phyloP scores from a whole-genome alignment of 2,888 invertebrate genomes.

The Drosophila stalkeri region DNA sequence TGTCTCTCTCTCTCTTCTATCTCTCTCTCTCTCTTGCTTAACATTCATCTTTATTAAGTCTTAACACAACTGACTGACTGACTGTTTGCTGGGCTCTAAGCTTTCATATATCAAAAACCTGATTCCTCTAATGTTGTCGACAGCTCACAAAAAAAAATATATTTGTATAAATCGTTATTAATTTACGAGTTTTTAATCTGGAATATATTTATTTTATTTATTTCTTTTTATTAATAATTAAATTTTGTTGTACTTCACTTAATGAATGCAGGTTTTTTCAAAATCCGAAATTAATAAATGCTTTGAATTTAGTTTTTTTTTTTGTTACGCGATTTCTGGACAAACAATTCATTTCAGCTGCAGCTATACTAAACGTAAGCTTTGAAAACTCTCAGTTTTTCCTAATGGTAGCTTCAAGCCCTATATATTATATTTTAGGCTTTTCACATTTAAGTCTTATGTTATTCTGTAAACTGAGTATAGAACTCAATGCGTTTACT shows the following conservation, averaged over 20 bases:
- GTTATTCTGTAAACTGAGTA: background rate
- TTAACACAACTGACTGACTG: background rate
- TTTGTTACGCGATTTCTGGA: no score
- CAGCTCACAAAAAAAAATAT: background rate
- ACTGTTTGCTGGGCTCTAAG: background rate
- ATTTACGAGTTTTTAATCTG: slow-evolving; percentile 2
- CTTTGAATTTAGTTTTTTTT: background rate
- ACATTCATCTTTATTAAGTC: slow-evolving; percentile 1
- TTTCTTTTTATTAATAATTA: background rate
- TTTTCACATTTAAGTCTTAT: no score
- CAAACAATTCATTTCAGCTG: no score
- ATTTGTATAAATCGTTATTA: no score
- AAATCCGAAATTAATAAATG: no score
- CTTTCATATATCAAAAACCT: background rate
- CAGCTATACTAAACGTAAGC: no score
- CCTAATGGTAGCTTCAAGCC: no score
- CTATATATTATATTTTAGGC: no score
- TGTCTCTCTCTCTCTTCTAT: no score
- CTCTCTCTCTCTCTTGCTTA: background rate
- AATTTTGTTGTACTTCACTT: background rate
- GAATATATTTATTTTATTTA: background rate
- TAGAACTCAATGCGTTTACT: no score
- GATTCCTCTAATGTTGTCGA: slow-evolving; percentile 1
- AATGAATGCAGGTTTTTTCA: no score
- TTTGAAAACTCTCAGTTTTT: no score